These are phyloP conservation scores for Schizotus pectinicornis DNA, from an alignment of 2,888 invertebrate genomes.

Conservation along the genomic window DNA sequence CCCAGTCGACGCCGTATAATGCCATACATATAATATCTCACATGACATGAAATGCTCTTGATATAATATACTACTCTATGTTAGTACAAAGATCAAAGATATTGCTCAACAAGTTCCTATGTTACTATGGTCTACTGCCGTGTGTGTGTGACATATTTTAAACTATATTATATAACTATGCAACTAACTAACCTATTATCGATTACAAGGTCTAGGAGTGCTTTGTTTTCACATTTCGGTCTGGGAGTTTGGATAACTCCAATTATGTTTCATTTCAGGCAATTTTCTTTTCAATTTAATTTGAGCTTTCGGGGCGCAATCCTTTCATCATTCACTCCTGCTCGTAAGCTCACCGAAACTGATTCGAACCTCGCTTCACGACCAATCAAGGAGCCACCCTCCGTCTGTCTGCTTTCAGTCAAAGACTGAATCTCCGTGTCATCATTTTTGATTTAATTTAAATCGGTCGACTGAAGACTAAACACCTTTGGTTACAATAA, in stretches of 20 bases:
- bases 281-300: constrained; percentile 18
- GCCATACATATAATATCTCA: too few relatives aligned
- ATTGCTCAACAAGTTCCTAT: constrained; percentile 32
- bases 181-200: constrained; percentile 38
- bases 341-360: too few relatives aligned
- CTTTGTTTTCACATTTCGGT: constrained; percentile 10
- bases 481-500: constrained; percentile 49
- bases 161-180: constrained; percentile 43
- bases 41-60: too few relatives aligned
- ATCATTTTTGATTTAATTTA: constrained; percentile 27
- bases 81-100: constrained; percentile 1
- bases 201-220: constrained; percentile 14
- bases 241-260: constrained; percentile 4
- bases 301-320: constrained; percentile 8
- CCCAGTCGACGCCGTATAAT: constrained; percentile 4
- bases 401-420: neutral
- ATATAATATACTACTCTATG: too few relatives aligned
- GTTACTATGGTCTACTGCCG: constrained; percentile 51
- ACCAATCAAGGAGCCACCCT: too few relatives aligned
- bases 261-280: constrained; percentile 2
- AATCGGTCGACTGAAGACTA: constrained; percentile 32
- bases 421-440: constrained; percentile 19
- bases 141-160: constrained; percentile 55
- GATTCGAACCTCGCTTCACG: too few relatives aligned
- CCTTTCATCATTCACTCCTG: constrained; percentile 5